Base-by-base conservation (phyloP, 2,797 vertebrate genomes). In the Trematomus bernacchii region DNA sequence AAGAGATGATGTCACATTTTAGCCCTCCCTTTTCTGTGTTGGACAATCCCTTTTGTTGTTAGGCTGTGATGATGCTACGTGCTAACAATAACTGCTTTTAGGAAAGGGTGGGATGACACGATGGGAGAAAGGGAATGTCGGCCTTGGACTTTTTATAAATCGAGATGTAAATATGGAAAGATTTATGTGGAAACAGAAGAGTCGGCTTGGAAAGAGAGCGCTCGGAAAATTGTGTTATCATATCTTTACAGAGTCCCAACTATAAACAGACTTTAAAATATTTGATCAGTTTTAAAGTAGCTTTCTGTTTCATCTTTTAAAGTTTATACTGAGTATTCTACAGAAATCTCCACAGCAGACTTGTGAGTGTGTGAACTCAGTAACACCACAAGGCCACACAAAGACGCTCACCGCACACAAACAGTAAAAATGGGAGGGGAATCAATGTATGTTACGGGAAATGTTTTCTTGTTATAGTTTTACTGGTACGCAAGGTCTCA, bases 381-480 rank as follows among this genome's bases (percentile, higher is more conserved):
- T 86, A 50, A 87, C 86, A 92, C 88, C 76, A 65, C 82, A 83
- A 88, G 80, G 82, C 79, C 85, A 80, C 84, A 80, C 79, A 80
- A 85, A 86, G 63, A 73, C 71, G 64, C 68, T 77, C 44, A 73
- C 60, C 10, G 55, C 27, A 73, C 50, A 73, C 59, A 60, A 30
- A 84, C 30, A 48, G 58, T 58, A 78, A 83, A 89, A 88, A 88
- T 89, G 89, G 87, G 87, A 91, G 89, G 93, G 85, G 90, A 92
- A 86, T 91, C 79, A 54, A 90, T 83, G 79, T 87, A 87, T 91
- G 88, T 92, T 92, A 90, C 91, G 87, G 92, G 93, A 94, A 94
- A 91, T 51, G 65, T 88, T 87, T 80, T 92, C 83, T 91, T 85
- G 73, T 91, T 93, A 91, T 91, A 89, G 83, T 87, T 79, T 88